phyloP scores from a whole-genome alignment of 2,797 vertebrate species.

The Sebastes dallii region DNA sequence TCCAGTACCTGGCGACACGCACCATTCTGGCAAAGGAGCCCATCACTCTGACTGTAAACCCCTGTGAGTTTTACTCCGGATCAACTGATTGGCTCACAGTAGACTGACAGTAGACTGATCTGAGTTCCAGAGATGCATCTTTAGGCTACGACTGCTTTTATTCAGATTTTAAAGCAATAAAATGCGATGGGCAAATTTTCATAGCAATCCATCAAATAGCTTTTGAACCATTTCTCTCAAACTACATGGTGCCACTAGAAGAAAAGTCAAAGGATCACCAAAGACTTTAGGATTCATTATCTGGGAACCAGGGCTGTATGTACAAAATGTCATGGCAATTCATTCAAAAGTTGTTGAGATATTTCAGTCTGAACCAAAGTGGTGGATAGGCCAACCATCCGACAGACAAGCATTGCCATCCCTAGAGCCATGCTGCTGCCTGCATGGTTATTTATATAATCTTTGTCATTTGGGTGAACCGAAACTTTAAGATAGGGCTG shows the following conservation, averaged over 20 bases:
- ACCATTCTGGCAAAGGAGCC: conserved; percentile 92
- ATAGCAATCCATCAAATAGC: background rate
- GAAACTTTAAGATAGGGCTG: no score
- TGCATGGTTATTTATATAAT: no score
- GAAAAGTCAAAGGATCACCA: background rate
- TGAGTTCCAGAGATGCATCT: background rate
- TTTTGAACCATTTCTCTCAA: background rate
- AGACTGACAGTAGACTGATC: background rate
- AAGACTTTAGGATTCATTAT: background rate
- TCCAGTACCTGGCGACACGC: conserved; percentile 88
- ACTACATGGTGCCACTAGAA: background rate
- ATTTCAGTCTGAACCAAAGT: background rate
- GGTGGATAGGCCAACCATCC: background rate
- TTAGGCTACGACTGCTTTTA: background rate
- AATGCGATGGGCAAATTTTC: background rate
- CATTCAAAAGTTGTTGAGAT: background rate
- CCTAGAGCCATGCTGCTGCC: no score
- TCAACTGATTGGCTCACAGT: background rate
- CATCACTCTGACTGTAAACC: conserved; percentile 85
- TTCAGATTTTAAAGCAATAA: background rate
- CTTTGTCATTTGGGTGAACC: no score
- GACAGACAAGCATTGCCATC: background rate
- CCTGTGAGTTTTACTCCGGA: conserved; percentile 81
- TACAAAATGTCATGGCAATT: background rate
- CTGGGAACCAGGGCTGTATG: background rate